A percentile compares a stretch with the other conserved stretches of the same genome.
Conservation (phyloP, 1,140 invertebrate genomes). For the Musca domestica region DNA sequence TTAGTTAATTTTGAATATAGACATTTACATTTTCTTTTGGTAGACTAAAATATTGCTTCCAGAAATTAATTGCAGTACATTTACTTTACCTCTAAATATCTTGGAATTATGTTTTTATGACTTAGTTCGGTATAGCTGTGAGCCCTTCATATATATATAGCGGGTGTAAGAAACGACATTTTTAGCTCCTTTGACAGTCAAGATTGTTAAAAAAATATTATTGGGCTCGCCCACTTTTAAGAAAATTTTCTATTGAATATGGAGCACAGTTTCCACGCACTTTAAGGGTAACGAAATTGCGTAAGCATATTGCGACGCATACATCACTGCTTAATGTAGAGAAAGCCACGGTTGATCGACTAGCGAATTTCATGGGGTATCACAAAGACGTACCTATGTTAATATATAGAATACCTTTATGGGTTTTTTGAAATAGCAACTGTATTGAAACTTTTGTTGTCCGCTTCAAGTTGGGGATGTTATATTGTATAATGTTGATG, state of each 20-base stretch:
- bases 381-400: neutral
- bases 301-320: neutral
- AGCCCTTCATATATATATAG: too few relatives aligned
- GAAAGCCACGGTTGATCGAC: neutral
- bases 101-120: too few relatives aligned
- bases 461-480: too few relatives aligned
- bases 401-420: neutral
- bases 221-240: neutral
- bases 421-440: neutral
- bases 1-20: too few relatives aligned
- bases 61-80: too few relatives aligned
- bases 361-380: neutral
- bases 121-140: too few relatives aligned
- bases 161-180: neutral
- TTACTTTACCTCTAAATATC: too few relatives aligned
- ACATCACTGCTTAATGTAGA: neutral
- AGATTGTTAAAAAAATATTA: neutral
- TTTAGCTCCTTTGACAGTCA: neutral
- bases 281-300: neutral
- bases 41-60: too few relatives aligned
- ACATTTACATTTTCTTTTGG: too few relatives aligned
- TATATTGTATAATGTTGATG: too few relatives aligned
- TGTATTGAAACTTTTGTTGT: neutral
- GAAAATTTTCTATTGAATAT: neutral
- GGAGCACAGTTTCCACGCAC: neutral